Evolutionary conservation across 2,888 invertebrate species (phyloP), one percentile per base, ranked within the genome.

Genomic region (Hypena proboscidalis): DNA sequence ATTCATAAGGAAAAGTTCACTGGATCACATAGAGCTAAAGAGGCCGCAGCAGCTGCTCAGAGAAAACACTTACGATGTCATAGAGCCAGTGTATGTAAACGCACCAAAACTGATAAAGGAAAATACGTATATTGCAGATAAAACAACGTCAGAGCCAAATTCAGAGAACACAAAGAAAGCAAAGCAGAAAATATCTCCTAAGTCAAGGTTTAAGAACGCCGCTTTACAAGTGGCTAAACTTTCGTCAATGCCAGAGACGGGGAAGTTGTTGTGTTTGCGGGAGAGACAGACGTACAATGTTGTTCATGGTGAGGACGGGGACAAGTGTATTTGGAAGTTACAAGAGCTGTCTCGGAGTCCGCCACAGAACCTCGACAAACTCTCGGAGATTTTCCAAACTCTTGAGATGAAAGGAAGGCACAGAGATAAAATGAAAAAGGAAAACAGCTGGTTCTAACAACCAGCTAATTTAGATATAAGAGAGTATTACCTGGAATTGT

Each of bases 31-130:
- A 2, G 76, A 80, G 1, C 63, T 62, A 4, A 75, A 66, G 43
- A 85, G 73, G 37, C 86, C 87, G 0, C 86, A 85, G 37, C 85
- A 84, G 33, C 59, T 90, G 4, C 30, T 90, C 3, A 68, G 90
- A 52, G 90, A 90, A 65, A 90, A 91, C 48, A 90, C 90, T 0
- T 91, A 91, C 54, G 89, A 91, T 37, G 87, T 91, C 4, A 76
- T 91, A 31, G 78, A 90, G 40, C 90, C 90, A 0, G 70, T 87
- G 17, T 88, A 77, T 46, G 63, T 85, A 39, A 83, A 72, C 13
- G 66, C 79, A 45, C 48, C 70, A 11, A 81, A 53, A 49, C 31
- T 45, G 10, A 35, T 74, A 52, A 76, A 75, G 13, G 64, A 69
- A 31, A 75, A 76, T 7, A 39, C 49, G 0, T 61, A 69, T 2